Percentiles rank a stretch among this genome's conserved stretches.
Evolutionary conservation across 2,113 vertebrate genomes (phyloP).

Genomic region (Brachyhypopomus occidentalis): DNA sequence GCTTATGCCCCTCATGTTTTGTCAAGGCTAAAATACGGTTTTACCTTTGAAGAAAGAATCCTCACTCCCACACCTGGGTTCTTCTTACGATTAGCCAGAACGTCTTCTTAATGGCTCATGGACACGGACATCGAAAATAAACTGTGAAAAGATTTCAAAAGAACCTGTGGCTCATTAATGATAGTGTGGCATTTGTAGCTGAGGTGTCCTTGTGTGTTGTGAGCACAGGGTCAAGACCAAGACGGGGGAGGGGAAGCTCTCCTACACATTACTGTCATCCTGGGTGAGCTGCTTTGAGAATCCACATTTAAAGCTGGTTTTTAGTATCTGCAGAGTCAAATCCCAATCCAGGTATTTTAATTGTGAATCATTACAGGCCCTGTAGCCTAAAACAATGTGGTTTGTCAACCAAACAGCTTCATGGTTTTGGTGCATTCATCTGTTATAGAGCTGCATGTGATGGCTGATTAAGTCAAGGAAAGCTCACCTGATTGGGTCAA

Average conservation of each 20-base stretch:
- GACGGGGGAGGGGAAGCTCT: conserved; percentile 11
- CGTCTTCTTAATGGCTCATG: not conserved
- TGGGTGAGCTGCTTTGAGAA: not conserved
- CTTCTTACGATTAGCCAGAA: not conserved
- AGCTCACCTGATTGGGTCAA: too few species aligned
- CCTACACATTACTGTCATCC: not conserved
- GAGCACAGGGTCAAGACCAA: conserved; percentile 35
- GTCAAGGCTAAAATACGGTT: conserved; percentile 4
- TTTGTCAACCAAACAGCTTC: too few species aligned
- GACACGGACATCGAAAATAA: not conserved
- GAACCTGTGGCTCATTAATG: conserved; percentile 9
- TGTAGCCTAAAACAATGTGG: not conserved
- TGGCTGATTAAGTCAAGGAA: too few species aligned
- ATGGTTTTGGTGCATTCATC: too few species aligned
- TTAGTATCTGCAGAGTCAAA: not conserved
- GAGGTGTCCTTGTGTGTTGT: conserved; percentile 38
- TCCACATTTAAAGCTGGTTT: not conserved
- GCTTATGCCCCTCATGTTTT: not conserved
- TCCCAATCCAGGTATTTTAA: not conserved
- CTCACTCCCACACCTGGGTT: not conserved
- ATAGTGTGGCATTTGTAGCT: conserved; percentile 25
- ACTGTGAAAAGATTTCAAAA: conserved; percentile 15
- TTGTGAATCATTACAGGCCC: not conserved
- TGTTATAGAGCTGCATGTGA: too few species aligned
- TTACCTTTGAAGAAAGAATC: not conserved